phyloP scores from a whole-genome alignment of 2,888 invertebrate species.

The Chrysolina americana region DNA sequence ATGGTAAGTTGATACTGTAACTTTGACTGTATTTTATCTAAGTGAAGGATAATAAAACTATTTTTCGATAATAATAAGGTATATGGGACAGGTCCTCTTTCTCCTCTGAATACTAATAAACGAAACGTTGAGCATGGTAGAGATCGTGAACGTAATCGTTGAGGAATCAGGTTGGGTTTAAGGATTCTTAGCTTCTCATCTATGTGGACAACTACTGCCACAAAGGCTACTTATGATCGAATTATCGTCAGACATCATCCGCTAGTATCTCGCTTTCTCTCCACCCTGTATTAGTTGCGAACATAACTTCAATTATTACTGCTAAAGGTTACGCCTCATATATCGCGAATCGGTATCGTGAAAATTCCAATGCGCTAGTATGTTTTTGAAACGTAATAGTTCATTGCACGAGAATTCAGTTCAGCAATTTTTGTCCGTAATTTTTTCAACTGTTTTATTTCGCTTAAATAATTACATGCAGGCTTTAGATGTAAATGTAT shows the following conservation, averaged over 20 bases:
- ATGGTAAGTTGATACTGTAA: constrained; percentile 58
- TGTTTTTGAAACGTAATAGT: no score
- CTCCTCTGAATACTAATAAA: constrained; percentile 48
- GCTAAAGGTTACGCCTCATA: no score
- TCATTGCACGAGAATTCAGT: no score
- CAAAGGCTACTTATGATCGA: no score
- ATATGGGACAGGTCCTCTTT: constrained; percentile 63
- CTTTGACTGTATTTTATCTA: constrained; percentile 52
- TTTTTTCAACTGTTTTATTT: no score
- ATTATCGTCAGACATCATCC: not conserved
- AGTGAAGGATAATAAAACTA: constrained; percentile 57
- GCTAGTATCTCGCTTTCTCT: not conserved
- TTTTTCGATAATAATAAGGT: constrained; percentile 56
- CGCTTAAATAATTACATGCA: no score
- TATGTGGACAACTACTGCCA: not conserved
- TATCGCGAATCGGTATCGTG: no score
- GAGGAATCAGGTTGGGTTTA: constrained; percentile 4
- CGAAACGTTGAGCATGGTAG: not conserved
- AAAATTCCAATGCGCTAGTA: no score
- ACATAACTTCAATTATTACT: no score
- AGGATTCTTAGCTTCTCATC: not conserved
- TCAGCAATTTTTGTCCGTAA: no score
- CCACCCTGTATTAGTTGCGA: no score
- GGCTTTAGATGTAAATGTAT: no score
- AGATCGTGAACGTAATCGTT: not conserved